phyloP scores from a whole-genome alignment of 2,113 vertebrate genomes.

The Cebidichthys violaceus region DNA sequence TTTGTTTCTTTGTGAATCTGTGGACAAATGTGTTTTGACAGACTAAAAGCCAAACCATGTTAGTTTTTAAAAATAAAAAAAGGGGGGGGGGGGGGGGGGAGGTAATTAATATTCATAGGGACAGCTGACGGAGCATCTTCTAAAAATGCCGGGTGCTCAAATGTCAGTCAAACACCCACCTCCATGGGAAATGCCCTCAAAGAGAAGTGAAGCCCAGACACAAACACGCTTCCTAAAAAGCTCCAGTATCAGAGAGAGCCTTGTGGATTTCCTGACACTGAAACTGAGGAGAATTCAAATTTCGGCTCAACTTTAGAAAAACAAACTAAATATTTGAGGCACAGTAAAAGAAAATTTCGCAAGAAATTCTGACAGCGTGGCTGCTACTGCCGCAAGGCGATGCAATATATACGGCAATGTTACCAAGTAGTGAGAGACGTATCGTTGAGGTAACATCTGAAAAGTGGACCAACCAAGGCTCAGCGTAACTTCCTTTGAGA shows the following conservation, averaged over 20 bases:
- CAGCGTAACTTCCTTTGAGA: no score
- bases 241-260: not conserved
- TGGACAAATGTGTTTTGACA: not conserved
- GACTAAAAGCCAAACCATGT: not conserved
- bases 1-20: not conserved
- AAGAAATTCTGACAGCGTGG: no score
- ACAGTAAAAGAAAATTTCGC: no score
- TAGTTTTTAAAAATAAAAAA: not conserved
- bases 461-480: not conserved
- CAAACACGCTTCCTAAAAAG: constrained; percentile 11
- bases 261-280: not conserved
- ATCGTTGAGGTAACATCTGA: no score
- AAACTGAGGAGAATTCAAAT: not conserved
- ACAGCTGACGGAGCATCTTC: constrained; percentile 5
- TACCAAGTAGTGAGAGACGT: no score
- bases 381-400: no score
- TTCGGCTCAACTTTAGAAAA: not conserved
- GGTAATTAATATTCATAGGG: constrained; percentile 8
- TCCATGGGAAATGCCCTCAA: constrained; percentile 21
- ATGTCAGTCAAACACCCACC: constrained; percentile 24
- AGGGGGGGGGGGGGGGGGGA: not conserved
- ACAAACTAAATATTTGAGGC: not conserved
- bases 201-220: constrained; percentile 3
- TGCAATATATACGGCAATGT: no score
- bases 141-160: not conserved